Evolutionary conservation across 1,140 invertebrate genomes (phyloP), one percentile per base, ranked within the genome.

Genomic region (Aphelenchoides fujianensis): DNA sequence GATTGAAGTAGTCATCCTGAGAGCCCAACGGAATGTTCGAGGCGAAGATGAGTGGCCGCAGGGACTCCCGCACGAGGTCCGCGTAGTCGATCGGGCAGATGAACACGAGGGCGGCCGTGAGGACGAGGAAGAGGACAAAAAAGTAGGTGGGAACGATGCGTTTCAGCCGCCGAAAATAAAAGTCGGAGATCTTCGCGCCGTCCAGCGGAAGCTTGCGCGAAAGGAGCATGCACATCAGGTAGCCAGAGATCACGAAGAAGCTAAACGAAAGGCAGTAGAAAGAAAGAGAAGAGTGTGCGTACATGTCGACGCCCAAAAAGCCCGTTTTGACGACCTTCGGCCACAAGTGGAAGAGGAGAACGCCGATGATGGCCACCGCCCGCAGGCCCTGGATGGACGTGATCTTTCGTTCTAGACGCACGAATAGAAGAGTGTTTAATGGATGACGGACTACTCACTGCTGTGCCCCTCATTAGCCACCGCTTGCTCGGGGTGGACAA

Each of bases 341-440:
- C 62, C 67, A 69, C n/a, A 69, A 69, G 30, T 69, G 67, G 30
- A 69, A 69, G 1, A 69, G 37, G 16, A 69, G 61, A n/a, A 69
- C 67, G n/a, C 16, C 57, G 16, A n/a, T 31, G 2, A 69, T 69
- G 3, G 67, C 67, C 12, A 69, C 23, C 12, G 16, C 61, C 27
- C 67, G 64, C 28, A 69, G 67, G 2, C 67, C 67, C 71, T 69
- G 67, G 71, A 69, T 68, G 12, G 68, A 59, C 30, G 23, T 48
- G 23, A 48, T 48, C 23, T 48, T 48, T 48, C 41, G 41, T 16
- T 48, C 41, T 48, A 16, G 23, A 48, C 41, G 12, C 41, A 48
- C 12, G 23, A 48, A 16, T 48, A 48, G 23, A 48, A 48, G n/a
- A n/a, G n/a, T n/a, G n/a, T n/a, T n/a, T n/a, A n/a, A n/a, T n/a